These are phyloP conservation scores for Candidula unifasciata DNA, from an alignment of 2,888 invertebrate species.

Conservation along the genomic window DNA sequence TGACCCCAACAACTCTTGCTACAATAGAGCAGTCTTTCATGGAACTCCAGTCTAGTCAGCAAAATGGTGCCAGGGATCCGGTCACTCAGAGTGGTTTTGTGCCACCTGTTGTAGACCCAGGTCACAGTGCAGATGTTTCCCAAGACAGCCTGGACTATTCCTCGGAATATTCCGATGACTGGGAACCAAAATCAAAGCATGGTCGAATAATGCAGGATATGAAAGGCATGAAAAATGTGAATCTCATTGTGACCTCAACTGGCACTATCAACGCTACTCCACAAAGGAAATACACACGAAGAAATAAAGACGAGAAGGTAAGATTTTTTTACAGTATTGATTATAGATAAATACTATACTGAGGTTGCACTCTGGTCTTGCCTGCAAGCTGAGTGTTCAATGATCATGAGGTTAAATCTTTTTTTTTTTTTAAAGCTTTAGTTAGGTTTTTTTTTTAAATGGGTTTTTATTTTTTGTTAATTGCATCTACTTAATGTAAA, in stretches of 20 bases:
- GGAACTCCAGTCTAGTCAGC: conserved; percentile 83
- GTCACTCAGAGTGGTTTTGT: conserved; percentile 91
- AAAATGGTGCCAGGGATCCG: conserved; percentile 59
- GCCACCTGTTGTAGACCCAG: conserved; percentile 82
- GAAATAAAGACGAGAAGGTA: conserved; percentile 56
- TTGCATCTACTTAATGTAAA: no score
- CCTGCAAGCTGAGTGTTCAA: no score
- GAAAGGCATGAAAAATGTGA: conserved; percentile 23
- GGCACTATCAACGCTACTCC: conserved; percentile 47
- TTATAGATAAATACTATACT: no score
- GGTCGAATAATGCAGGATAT: conserved; percentile 17
- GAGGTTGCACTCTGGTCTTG: no score
- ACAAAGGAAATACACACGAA: conserved; percentile 56
- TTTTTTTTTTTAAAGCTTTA: no score
- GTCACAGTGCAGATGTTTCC: conserved; percentile 59
- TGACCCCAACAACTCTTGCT: conserved; percentile 94
- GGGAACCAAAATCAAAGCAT: conserved; percentile 61
- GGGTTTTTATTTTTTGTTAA: no score
- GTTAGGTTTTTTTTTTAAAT: no score
- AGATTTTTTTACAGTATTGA: background rate
- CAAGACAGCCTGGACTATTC: conserved; percentile 63
- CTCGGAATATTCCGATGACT: conserved; percentile 65
- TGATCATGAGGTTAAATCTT: no score
- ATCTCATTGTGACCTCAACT: conserved; percentile 43
- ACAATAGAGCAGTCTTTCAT: conserved; percentile 94